These are phyloP conservation scores for Camponotus floridanus DNA, from an alignment of 1,140 invertebrate species.

Conservation along the genomic window DNA sequence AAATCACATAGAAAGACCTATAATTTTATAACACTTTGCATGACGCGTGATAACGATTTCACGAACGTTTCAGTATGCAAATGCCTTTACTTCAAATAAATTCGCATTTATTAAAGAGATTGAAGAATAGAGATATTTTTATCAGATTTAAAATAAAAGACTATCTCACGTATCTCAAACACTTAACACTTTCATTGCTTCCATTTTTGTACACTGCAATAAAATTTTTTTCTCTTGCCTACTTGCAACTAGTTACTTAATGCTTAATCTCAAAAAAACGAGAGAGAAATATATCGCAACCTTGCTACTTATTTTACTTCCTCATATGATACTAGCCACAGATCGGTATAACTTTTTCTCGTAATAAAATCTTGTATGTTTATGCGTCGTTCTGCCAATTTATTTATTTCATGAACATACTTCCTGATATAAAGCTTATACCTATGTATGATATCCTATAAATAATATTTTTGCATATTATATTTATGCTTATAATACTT, in stretches of 20 bases:
- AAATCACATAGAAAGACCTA: conserved; percentile 2
- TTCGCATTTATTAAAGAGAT: neutral
- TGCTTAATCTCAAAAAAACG: conserved; percentile 23
- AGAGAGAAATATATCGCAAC: conserved; percentile 47
- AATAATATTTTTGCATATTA: no score
- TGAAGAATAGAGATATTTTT: neutral
- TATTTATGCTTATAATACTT: neutral
- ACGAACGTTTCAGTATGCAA: neutral
- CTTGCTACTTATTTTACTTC: conserved; percentile 63
- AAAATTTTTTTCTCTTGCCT: conserved; percentile 23
- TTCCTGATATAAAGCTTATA: conserved; percentile 13
- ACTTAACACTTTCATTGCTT: conserved; percentile 11
- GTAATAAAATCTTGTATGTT: neutral
- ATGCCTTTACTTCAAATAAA: conserved; percentile 8
- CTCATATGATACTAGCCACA: conserved; percentile 38
- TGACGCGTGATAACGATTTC: neutral
- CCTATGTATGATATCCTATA: neutral
- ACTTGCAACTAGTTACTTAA: conserved; percentile 47
- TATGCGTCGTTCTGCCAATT: neutral
- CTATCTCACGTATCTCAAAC: neutral
- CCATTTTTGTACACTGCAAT: conserved; percentile 13
- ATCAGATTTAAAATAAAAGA: neutral
- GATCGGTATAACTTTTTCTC: conserved; percentile 43
- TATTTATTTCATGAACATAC: conserved; percentile 8
- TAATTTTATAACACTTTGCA: conserved; percentile 7